phyloP scores from a whole-genome alignment of 1,140 invertebrate species.

The Drosophila takahashii region DNA sequence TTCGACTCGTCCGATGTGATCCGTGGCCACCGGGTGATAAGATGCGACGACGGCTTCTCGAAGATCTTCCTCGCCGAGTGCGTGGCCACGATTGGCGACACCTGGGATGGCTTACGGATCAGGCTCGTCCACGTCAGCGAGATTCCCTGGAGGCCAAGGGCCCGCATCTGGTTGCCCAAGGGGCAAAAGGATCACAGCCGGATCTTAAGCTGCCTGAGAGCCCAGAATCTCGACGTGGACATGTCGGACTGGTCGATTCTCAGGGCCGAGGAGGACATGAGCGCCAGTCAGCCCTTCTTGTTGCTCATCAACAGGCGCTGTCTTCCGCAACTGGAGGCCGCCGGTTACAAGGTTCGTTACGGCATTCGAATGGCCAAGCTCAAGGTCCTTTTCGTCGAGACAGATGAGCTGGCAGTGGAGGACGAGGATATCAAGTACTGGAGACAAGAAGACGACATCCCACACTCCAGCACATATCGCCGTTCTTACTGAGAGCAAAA shows the following conservation, averaged over 20 bases:
- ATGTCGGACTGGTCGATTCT: constrained; percentile 2
- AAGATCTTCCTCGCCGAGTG: background rate
- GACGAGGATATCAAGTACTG: background rate
- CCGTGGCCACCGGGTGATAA: background rate
- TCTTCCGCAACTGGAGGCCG: background rate
- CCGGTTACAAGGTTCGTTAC: constrained; percentile 1
- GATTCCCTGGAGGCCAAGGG: background rate
- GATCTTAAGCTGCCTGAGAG: background rate
- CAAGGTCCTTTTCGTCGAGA: background rate
- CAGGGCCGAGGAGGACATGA: background rate
- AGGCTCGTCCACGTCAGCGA: background rate
- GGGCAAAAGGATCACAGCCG: background rate
- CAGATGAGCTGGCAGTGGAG: background rate
- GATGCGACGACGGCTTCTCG: constrained; percentile 1
- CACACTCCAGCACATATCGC: background rate
- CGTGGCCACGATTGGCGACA: background rate
- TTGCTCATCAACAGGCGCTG: background rate
- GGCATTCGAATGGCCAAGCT: constrained; percentile 2
- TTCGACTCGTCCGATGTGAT: constrained; percentile 1
- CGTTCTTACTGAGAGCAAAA: background rate
- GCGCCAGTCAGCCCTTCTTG: background rate
- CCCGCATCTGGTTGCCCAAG: constrained; percentile 3
- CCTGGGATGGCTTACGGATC: background rate
- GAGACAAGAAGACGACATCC: background rate
- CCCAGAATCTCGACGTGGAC: background rate